These are phyloP conservation scores for Tragulus kanchil DNA, from an alignment of 2,113 vertebrate species.

Conservation along the genomic window DNA sequence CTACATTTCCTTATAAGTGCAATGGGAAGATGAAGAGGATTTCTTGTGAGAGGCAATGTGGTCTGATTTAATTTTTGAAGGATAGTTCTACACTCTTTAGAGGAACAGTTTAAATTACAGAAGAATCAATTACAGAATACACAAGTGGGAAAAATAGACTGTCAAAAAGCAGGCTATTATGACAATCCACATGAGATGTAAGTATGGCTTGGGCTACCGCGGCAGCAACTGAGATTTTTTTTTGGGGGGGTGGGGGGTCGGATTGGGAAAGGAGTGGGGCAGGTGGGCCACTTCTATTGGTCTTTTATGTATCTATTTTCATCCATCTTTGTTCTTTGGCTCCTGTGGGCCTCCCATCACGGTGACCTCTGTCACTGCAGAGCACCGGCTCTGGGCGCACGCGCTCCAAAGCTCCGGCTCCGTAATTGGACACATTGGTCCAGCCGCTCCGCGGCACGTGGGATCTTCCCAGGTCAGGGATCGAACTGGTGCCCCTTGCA, in stretches of 20 bases:
- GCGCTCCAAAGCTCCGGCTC: too few relatives aligned
- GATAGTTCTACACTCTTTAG: neutral
- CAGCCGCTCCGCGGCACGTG: too few relatives aligned
- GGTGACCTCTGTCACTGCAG: too few relatives aligned
- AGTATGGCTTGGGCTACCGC: neutral
- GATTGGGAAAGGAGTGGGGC: too few relatives aligned
- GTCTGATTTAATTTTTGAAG: constrained; percentile 19
- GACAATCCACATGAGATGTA: neutral
- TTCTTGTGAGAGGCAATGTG: neutral
- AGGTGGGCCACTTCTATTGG: neutral
- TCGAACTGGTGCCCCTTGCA: too few relatives aligned
- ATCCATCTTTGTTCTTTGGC: too few relatives aligned
- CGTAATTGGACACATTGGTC: too few relatives aligned
- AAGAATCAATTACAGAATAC: neutral
- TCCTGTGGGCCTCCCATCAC: too few relatives aligned
- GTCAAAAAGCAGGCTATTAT: neutral
- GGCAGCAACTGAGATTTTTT: neutral
- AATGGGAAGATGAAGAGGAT: neutral
- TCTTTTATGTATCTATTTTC: too few relatives aligned
- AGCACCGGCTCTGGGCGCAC: too few relatives aligned
- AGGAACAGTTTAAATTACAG: neutral
- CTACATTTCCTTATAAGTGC: neutral
- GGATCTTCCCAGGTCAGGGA: too few relatives aligned
- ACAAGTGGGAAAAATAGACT: neutral
- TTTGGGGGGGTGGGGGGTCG: too few relatives aligned